Evolutionary conservation across 2,797 vertebrate genomes (phyloP).

Genomic region (Carduelis carduelis): DNA sequence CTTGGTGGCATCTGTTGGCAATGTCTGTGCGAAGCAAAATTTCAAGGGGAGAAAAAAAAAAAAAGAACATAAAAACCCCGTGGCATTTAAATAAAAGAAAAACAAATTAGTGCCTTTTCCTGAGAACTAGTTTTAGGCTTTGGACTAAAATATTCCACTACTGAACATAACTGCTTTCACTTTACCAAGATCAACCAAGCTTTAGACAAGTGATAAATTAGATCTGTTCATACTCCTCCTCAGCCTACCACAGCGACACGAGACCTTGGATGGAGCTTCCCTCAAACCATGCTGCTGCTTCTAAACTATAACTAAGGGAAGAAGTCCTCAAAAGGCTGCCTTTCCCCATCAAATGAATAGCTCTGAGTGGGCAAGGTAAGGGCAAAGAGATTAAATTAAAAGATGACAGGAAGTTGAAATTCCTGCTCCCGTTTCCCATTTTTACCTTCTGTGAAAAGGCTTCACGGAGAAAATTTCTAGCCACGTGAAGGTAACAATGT

Average conservation of each 20-base stretch:
- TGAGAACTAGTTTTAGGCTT: not conserved
- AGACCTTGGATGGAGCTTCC: not conserved
- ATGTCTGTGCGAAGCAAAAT: not conserved
- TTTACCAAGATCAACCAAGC: not conserved
- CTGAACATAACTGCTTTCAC: not conserved
- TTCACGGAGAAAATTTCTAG: not conserved
- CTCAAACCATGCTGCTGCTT: not conserved
- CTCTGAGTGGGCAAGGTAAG: not conserved
- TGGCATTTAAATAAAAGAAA: not conserved
- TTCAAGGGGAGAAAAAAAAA: not conserved
- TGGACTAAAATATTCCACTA: not conserved
- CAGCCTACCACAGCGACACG: not conserved
- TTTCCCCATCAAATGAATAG: not conserved
- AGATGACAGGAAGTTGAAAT: not conserved
- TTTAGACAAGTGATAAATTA: not conserved
- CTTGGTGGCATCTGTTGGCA: not conserved
- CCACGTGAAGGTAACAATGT: not conserved
- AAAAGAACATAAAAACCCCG: not conserved
- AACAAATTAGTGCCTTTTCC: not conserved
- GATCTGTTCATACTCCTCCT: accelerated
- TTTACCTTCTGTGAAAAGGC: not conserved
- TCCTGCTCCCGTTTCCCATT: not conserved
- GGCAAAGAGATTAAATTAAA: not conserved
- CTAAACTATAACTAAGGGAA: not conserved
- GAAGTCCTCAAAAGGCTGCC: not conserved